Conservation (phyloP, 1,140 invertebrate genomes). For the Orussus abietinus region DNA sequence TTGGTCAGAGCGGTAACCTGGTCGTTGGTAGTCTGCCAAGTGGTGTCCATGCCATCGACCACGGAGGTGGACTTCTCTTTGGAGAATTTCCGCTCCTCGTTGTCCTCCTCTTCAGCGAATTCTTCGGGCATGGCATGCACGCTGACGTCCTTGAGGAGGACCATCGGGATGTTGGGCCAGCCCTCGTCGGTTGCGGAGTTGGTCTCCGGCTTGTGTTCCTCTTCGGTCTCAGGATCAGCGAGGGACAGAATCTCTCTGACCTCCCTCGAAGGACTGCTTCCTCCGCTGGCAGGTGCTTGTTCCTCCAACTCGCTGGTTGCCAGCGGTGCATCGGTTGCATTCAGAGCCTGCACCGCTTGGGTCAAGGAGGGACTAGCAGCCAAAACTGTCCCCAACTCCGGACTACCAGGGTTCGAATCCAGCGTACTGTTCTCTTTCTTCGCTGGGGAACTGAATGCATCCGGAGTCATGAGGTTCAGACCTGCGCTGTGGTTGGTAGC, state of each 20-base stretch:
- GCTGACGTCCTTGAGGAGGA: conserved; percentile 44
- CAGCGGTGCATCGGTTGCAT: conserved; percentile 33
- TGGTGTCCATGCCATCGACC: conserved; percentile 19
- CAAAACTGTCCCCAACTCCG: conserved; percentile 38
- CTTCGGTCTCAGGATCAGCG: conserved; percentile 48
- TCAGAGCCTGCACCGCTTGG: conserved; percentile 37
- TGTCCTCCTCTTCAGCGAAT: conserved; percentile 24
- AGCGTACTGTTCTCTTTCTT: conserved; percentile 46
- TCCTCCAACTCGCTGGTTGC: conserved; percentile 41
- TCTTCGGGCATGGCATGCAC: conserved; percentile 33
- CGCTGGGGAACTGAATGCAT: conserved; percentile 74
- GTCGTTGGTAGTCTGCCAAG: conserved; percentile 26
- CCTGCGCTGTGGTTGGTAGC: conserved; percentile 37
- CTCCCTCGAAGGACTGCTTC: conserved; percentile 81
- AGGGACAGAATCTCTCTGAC: conserved; percentile 74
- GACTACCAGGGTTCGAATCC: conserved; percentile 37
- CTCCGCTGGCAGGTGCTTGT: conserved; percentile 59
- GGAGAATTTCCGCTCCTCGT: conserved; percentile 17
- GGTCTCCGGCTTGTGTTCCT: conserved; percentile 27
- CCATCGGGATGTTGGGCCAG: conserved; percentile 53
- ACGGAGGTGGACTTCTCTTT: conserved; percentile 23
- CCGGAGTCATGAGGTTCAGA: conserved; percentile 79
- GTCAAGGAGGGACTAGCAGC: conserved; percentile 39
- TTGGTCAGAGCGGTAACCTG: conserved; percentile 29
- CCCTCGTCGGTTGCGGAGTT: conserved; percentile 29